A percentile compares a stretch with the other conserved stretches of the same genome.
Evolutionary conservation across 1,140 invertebrate genomes (phyloP).

Genomic region (Drosophila rufa): DNA sequence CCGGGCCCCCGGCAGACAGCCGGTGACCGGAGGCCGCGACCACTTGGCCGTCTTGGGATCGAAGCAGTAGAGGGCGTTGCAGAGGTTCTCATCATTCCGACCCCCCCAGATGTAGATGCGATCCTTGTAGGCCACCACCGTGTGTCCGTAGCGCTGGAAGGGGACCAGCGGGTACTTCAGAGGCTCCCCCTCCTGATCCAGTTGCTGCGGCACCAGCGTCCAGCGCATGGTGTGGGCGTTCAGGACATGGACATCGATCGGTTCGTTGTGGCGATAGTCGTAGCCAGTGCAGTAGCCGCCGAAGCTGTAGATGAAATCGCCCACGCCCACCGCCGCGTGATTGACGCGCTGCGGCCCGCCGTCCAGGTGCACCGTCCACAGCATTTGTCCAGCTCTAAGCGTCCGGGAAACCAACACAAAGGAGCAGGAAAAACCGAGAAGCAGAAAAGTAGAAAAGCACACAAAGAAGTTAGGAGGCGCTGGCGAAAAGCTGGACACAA

Average conservation of each 20-base stretch:
- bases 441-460: constrained; percentile 3
- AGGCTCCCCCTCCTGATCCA: constrained; percentile 55
- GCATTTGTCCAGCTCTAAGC: constrained; percentile 84
- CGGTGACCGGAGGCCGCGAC: constrained; percentile 88
- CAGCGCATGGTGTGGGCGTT: constrained; percentile 90
- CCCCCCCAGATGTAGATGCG: constrained; percentile 95
- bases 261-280: constrained; percentile 89
- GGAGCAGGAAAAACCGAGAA: background rate
- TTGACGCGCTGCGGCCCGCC: constrained; percentile 91
- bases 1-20: constrained; percentile 90
- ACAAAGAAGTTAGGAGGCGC: constrained; percentile 17
- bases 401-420: background rate
- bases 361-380: constrained; percentile 93
- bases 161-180: constrained; percentile 86
- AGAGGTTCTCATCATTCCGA: constrained; percentile 93
- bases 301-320: constrained; percentile 94
- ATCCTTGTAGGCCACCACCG: constrained; percentile 91
- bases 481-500: background rate
- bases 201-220: constrained; percentile 81
- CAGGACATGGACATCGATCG: constrained; percentile 95
- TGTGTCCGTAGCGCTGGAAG: constrained; percentile 92
- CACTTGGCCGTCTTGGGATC: constrained; percentile 90
- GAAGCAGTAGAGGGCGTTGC: constrained; percentile 92
- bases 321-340: constrained; percentile 95
- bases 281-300: constrained; percentile 95